phyloP scores from a whole-genome alignment of 2,888 invertebrate species.

The Bimastos eiseni region DNA sequence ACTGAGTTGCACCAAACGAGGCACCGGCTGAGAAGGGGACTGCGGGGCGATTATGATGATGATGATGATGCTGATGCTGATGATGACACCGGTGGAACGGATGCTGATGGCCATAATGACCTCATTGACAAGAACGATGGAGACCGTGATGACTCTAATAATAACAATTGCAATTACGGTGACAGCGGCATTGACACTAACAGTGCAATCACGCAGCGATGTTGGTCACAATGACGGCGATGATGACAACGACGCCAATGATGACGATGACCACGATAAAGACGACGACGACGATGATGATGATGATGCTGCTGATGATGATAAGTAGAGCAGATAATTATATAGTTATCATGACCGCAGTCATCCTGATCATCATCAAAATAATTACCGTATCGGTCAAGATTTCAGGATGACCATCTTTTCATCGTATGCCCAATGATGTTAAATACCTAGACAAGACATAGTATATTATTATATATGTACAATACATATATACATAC shows the following conservation, averaged over 20 bases:
- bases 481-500: no score
- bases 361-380: no score
- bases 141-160: background rate
- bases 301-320: background rate
- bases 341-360: no score
- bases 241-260: background rate
- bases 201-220: background rate
- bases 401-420: no score
- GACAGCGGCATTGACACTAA: no score
- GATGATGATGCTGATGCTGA: background rate
- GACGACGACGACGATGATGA: background rate
- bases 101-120: background rate
- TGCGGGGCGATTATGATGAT: background rate
- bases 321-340: no score
- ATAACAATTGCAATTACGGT: background rate
- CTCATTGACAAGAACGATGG: background rate
- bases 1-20: background rate
- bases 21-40: background rate
- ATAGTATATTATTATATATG: no score
- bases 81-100: background rate
- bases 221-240: background rate
- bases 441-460: no score
- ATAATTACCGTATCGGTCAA: no score
- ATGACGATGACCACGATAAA: background rate
- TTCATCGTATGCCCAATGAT: no score